Evolutionary conservation across 2,888 invertebrate species (phyloP), one percentile per base, ranked within the genome.

Genomic region (Branchinecta sandiegonensis): DNA sequence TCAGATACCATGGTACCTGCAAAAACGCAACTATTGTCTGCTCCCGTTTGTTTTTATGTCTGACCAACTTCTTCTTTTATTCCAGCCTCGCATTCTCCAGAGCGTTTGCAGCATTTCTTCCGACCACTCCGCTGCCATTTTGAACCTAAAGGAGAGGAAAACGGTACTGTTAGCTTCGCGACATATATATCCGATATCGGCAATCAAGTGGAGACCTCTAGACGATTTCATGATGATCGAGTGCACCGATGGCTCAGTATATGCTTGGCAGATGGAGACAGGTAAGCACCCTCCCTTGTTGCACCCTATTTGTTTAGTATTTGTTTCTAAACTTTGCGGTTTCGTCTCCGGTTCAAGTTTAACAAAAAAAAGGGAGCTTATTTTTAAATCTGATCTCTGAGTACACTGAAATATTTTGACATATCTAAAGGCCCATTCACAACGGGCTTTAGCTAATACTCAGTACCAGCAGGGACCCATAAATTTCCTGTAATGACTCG

Each of bases 261-360:
- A 95, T 78, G 94, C 99, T 0, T 99, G 99, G 99, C 97, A 99
- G 82, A 97, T 99, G 95, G 99, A 99, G 80, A 99, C 97, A 2
- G 84, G 84, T 81, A 72, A 71, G 73, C 63, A 17, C 63, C 10
- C 63, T 9, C 37, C 37, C 37, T 6, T 37, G 37, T 37, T 37
- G 37, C 37, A 37, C 37, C 37, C 4, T 37, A 37, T 37, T 37
- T 5, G 37, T 37, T 37, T 37, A 37, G 37, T 37, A 37, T 37
- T 37, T 37, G 37, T 6, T 37, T 6, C 4, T 37, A 37, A 37
- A 6, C 37, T 37, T 37, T 37, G 37, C 37, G 37, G 6, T 37
- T 37, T 37, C 46, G 56, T 56, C 56, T 14, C n/a, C n/a, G 14
- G n/a, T 56, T n/a, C 2, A 56, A 14, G 56, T 13, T 50, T 50